Base-by-base conservation (phyloP, 2,113 vertebrate species). In the Pseudonaja textilis region DNA sequence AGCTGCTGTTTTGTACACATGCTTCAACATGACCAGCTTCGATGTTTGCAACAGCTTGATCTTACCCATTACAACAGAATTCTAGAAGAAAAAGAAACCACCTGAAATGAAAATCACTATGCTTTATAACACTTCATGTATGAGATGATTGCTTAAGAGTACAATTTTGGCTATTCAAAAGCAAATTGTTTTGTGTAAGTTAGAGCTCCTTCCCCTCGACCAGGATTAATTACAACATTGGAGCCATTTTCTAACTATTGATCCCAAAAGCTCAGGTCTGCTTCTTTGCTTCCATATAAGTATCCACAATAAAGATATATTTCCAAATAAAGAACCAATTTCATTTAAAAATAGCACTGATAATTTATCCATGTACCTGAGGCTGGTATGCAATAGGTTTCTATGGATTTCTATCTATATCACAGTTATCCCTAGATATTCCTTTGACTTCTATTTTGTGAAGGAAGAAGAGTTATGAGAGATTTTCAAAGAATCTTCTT, bases 1-100 rank as follows among this genome's bases (percentile, higher is more conserved):
- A 90, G 93, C 93, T 93, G 52, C 34, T 69, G 89, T 0, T 0
- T n/a, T 85, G 50, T 22, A 42, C n/a, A 55, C 57, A 91, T 0
- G 57, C 55, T 88, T 94, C 57, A 96, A 34, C 93, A 92, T 93
- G 91, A 93, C 45, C 56, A 64, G 1, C 55, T n/a, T 90, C 4
- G 26, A 3, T 0, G 0, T 39, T 85, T 92, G 90, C 54, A 95
- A 12, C 20, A 54, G 87, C 26, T 93, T 39, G 20, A 25, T 92
- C 16, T 93, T 94, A 22, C 90, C 89, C 85, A 95, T 89, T 14
- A 47, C 26, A 47, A 34, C 12, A 29, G 47, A 89, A 39, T 39
- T 47, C 47, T 34, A 54, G 54, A 61, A 88, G 91, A 91, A 93
- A 4, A 90, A 50, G 59, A 29, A 91, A 88, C 0, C 4, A 12